Percentiles rank a stretch among this genome's conserved stretches.
These are phyloP conservation scores for Zosterops hypoxanthus DNA, from an alignment of 2,113 vertebrate genomes.

Conservation along the genomic window DNA sequence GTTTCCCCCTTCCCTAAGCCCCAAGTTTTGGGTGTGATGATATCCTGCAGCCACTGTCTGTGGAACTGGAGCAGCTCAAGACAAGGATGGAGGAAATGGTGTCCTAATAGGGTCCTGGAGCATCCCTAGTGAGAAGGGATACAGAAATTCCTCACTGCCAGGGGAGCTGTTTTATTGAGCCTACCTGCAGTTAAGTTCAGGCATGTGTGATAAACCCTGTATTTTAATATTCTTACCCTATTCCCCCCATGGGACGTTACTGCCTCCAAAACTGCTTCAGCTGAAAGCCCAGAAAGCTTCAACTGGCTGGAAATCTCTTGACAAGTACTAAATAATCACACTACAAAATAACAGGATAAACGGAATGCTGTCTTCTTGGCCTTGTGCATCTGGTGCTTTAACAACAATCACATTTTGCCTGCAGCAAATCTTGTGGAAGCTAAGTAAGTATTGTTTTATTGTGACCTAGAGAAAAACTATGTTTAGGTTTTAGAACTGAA, in stretches of 20 bases:
- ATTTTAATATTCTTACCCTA: background rate
- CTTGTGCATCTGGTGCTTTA: background rate
- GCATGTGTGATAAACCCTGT: background rate
- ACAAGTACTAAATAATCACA: background rate
- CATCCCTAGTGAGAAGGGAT: background rate
- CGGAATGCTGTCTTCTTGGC: background rate
- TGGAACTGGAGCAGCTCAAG: background rate
- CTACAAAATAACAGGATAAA: background rate
- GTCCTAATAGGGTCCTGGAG: background rate
- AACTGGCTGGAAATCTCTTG: background rate
- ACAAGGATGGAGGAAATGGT: background rate
- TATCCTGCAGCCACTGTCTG: background rate
- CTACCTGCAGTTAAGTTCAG: background rate
- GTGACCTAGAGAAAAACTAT: background rate
- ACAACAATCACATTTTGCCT: background rate
- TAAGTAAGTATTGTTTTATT: background rate
- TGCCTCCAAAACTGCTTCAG: background rate
- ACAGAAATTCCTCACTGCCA: conserved; percentile 33
- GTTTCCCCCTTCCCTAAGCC: rapidly evolving
- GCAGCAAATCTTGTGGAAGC: background rate
- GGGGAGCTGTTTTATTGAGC: background rate
- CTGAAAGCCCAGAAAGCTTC: background rate
- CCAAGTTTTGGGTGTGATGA: rapidly evolving
- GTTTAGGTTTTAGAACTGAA: background rate
- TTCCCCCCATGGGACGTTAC: background rate